Conservation (phyloP, 1,140 invertebrate genomes). For the Diachasmimorpha longicaudata region DNA sequence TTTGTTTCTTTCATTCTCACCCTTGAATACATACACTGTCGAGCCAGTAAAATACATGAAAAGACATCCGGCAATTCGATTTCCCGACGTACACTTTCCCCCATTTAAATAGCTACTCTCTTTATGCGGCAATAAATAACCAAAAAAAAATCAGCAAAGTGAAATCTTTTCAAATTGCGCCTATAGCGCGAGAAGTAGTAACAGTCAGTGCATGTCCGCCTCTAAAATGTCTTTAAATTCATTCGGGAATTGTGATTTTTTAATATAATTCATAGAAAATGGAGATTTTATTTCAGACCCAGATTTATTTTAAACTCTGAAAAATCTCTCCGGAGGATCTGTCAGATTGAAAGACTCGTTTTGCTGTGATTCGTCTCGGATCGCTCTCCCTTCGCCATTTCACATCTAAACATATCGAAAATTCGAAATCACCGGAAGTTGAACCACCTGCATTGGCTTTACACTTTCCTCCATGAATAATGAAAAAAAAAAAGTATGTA, state of each 20-base stretch:
- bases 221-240: too few relatives aligned
- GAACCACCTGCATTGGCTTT: background rate
- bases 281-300: too few relatives aligned
- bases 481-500: background rate
- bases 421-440: background rate
- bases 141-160: background rate
- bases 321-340: too few relatives aligned
- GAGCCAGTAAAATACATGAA: background rate
- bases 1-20: conserved; percentile 1
- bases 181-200: background rate
- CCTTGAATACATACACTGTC: background rate
- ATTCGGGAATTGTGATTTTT: too few relatives aligned
- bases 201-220: too few relatives aligned
- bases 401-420: background rate
- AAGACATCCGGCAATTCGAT: conserved; percentile 4
- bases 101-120: background rate
- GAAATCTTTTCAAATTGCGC: background rate
- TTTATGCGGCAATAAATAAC: background rate
- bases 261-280: too few relatives aligned
- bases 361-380: too few relatives aligned
- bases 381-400: background rate
- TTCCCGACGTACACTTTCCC: background rate
- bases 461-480: background rate
- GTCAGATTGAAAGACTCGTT: too few relatives aligned
- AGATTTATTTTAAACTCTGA: too few relatives aligned